A percentile compares a stretch with the other conserved stretches of the same genome.
phyloP scores from a whole-genome alignment of 2,888 invertebrate genomes.

The Eupithecia subumbrata region DNA sequence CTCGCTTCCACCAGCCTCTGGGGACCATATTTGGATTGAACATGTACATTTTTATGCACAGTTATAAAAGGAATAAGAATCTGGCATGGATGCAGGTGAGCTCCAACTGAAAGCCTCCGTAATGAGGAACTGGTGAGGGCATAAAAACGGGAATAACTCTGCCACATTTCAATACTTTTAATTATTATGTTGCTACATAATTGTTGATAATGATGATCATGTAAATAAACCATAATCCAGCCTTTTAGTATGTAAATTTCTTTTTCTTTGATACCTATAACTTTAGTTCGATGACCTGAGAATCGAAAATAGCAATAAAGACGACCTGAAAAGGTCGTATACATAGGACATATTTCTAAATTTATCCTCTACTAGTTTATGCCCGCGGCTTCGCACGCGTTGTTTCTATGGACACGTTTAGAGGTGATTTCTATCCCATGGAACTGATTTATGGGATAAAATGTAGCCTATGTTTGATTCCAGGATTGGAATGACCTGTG shows the following conservation, averaged over 20 bases:
- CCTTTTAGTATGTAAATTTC: not conserved
- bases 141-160: conserved; percentile 39
- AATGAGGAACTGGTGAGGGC: conserved; percentile 53
- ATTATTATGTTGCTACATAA: not conserved
- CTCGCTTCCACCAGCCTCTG: conserved; percentile 65
- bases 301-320: not conserved
- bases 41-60: conserved; percentile 68
- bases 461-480: too few species aligned
- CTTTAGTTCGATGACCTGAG: not conserved
- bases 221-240: not conserved
- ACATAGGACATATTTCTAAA: not conserved
- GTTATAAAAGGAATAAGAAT: conserved; percentile 68
- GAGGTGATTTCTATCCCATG: too few species aligned
- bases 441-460: too few species aligned
- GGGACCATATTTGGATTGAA: conserved; percentile 69
- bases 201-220: not conserved
- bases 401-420: too few species aligned
- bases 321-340: not conserved
- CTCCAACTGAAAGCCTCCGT: conserved; percentile 47
- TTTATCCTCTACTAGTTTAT: too few species aligned
- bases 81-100: conserved; percentile 63
- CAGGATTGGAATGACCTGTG: too few species aligned
- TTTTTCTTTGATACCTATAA: not conserved
- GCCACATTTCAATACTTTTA: conserved; percentile 22
- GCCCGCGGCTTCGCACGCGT: too few species aligned